Evolutionary conservation across 2,113 vertebrate species (phyloP).

Genomic region (Ranitomeya imitator): DNA sequence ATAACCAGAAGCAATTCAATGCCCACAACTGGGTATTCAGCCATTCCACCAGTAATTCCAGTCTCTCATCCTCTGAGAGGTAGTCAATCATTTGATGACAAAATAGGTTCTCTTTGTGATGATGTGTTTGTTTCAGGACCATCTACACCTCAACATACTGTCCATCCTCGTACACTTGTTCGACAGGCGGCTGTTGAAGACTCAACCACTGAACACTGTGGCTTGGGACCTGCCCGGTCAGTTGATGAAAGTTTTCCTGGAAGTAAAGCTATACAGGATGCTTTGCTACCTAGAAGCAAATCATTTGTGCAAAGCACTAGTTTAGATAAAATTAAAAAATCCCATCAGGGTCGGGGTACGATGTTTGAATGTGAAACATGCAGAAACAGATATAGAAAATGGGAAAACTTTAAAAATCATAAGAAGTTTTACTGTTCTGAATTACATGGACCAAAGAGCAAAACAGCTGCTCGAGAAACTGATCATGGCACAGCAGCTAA

Average conservation of each 20-base stretch:
- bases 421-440: constrained; percentile 99
- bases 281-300: constrained; percentile 76
- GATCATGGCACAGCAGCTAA: constrained; percentile 78
- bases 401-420: constrained; percentile 98
- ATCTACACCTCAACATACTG: constrained; percentile 78
- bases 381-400: constrained; percentile 91
- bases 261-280: constrained; percentile 73
- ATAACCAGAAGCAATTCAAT: constrained; percentile 98
- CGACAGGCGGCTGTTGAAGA: constrained; percentile 93
- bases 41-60: constrained; percentile 81
- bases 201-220: constrained; percentile 79
- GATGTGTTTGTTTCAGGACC: constrained; percentile 92
- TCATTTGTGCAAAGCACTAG: constrained; percentile 76
- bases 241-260: constrained; percentile 84
- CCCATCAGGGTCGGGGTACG: constrained; percentile 87
- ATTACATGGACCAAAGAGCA: constrained; percentile 95
- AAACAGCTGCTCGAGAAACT: constrained; percentile 77
- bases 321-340: constrained; percentile 84
- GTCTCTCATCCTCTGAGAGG: constrained; percentile 86
- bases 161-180: constrained; percentile 88
- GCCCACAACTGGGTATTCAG: constrained; percentile 92
- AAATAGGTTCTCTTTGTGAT: constrained; percentile 86
- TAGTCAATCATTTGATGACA: constrained; percentile 97
- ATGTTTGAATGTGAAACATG: constrained; percentile 99
- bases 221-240: constrained; percentile 75